These are phyloP conservation scores for Acanthiza pusilla DNA, from an alignment of 2,797 vertebrate genomes.

Conservation along the genomic window DNA sequence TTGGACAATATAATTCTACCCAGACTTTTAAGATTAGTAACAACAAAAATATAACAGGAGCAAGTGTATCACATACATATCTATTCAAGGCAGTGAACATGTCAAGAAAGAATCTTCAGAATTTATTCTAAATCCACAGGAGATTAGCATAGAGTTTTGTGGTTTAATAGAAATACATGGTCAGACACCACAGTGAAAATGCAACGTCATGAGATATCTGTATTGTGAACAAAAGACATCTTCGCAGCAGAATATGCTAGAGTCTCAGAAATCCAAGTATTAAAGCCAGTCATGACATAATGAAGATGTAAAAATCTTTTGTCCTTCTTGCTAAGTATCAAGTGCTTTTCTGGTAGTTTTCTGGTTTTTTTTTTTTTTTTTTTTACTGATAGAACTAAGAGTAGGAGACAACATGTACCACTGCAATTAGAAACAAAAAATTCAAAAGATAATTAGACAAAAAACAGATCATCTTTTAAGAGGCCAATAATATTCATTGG, in stretches of 20 bases:
- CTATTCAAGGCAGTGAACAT: neutral
- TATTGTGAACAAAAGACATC: neutral
- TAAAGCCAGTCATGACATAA: neutral
- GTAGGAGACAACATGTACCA: neutral
- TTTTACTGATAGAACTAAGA: neutral
- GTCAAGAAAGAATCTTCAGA: neutral
- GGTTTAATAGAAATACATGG: neutral
- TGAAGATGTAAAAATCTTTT: neutral
- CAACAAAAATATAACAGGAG: neutral
- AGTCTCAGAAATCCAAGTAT: neutral
- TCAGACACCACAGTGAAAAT: neutral
- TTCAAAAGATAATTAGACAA: neutral
- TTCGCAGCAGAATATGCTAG: neutral
- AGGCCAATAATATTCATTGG: neutral
- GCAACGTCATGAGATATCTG: neutral
- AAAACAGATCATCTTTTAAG: neutral
- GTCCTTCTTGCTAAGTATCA: neutral
- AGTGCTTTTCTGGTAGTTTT: neutral
- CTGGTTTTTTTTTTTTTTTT: neutral
- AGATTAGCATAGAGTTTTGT: neutral
- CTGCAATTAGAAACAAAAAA: neutral
- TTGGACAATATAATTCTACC: neutral
- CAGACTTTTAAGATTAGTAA: neutral
- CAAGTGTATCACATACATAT: neutral
- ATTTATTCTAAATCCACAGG: neutral